Conservation (phyloP, 2,797 vertebrate species). For the Acestrorhynchus altus region DNA sequence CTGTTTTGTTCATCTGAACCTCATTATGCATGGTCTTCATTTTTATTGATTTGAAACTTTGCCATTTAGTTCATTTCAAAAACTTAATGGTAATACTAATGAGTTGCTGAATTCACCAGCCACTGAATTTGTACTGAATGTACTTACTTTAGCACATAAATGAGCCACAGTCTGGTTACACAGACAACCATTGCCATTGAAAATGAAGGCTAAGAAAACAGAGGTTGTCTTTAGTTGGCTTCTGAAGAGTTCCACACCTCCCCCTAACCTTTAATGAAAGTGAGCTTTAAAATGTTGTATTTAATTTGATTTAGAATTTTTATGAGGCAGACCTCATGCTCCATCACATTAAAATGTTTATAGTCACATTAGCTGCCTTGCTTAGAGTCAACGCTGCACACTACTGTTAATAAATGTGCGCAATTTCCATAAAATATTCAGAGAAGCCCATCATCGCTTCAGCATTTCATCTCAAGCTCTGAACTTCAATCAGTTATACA, state of each 20-base stretch:
- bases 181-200: conserved; percentile 48
- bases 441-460: conserved; percentile 79
- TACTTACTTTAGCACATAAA: conserved; percentile 55
- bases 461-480: conserved; percentile 65
- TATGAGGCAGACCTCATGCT: conserved; percentile 75
- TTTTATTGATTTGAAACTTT: not conserved
- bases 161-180: conserved; percentile 19
- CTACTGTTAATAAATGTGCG: conserved; percentile 78
- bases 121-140: conserved; percentile 34
- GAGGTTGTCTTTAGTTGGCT: conserved; percentile 22
- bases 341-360: conserved; percentile 83
- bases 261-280: conserved; percentile 68
- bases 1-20: conserved; percentile 6
- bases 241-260: not conserved
- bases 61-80: not conserved
- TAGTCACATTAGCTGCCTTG: conserved; percentile 75
- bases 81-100: no score
- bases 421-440: conserved; percentile 89
- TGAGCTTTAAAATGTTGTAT: conserved; percentile 76
- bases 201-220: conserved; percentile 46
- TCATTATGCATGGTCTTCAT: not conserved
- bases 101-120: no score
- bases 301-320: conserved; percentile 84
- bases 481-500: conserved; percentile 73
- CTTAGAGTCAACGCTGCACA: conserved; percentile 71